Evolutionary conservation across 2,797 vertebrate genomes (phyloP).

Genomic region (Microctenopoma lineatum): DNA sequence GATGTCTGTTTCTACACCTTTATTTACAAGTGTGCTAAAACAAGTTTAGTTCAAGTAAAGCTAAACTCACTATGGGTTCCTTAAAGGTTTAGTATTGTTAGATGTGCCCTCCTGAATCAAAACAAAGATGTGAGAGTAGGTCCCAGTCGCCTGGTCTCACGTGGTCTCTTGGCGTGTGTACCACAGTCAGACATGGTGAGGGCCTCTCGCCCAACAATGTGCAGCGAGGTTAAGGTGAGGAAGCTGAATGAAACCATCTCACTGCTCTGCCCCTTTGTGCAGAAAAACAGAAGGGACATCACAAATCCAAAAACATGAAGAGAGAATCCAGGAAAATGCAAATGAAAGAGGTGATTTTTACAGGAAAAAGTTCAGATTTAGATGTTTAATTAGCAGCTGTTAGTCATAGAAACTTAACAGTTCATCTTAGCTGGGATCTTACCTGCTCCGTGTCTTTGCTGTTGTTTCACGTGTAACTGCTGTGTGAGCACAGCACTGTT

Average conservation of each 20-base stretch:
- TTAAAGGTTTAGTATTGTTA: too few relatives aligned
- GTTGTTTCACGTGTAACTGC: slow-evolving; percentile 15
- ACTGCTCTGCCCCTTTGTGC: slow-evolving; percentile 51
- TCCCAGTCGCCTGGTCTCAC: slow-evolving; percentile 34
- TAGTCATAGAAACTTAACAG: neutral
- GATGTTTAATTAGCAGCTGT: slow-evolving; percentile 38
- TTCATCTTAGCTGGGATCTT: slow-evolving; percentile 33
- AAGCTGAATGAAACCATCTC: slow-evolving; percentile 70
- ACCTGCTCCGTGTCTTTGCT: slow-evolving; percentile 45
- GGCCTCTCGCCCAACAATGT: slow-evolving; percentile 68
- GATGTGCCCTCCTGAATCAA: too few relatives aligned
- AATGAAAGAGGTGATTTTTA: slow-evolving; percentile 9
- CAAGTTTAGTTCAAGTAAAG: too few relatives aligned
- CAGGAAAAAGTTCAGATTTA: slow-evolving; percentile 18
- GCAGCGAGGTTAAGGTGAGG: slow-evolving; percentile 66
- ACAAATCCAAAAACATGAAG: neutral
- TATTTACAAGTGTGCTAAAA: too few relatives aligned
- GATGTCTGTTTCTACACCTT: neutral
- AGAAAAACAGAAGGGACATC: slow-evolving; percentile 53
- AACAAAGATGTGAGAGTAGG: too few relatives aligned
- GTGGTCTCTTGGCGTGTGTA: slow-evolving; percentile 62
- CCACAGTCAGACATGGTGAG: slow-evolving; percentile 68
- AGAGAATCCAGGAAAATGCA: slow-evolving; percentile 32
- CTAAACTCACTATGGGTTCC: too few relatives aligned
- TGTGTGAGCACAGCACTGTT: slow-evolving; percentile 4